A percentile compares a stretch with the other conserved stretches of the same genome.
phyloP scores from a whole-genome alignment of 2,113 vertebrate species.

The Leiothrix lutea region DNA sequence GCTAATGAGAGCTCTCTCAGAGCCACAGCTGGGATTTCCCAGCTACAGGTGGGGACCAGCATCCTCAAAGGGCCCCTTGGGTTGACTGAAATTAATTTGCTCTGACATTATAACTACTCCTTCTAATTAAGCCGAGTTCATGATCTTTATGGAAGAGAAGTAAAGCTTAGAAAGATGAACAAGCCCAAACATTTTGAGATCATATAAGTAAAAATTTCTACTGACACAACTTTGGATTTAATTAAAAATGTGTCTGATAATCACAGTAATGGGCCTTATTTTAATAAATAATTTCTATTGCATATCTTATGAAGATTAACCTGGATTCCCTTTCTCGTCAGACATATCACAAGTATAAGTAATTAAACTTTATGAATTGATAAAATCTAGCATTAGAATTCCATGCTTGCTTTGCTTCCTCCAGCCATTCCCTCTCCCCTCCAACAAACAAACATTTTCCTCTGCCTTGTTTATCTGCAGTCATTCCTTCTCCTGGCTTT shows the following conservation, averaged over 20 bases:
- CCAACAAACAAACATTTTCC: accelerated
- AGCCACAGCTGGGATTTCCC: background rate
- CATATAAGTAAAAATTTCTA: conserved; percentile 46
- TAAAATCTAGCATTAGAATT: background rate
- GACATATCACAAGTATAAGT: background rate
- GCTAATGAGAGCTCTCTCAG: background rate
- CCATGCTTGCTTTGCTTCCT: background rate
- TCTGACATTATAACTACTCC: conserved; percentile 48
- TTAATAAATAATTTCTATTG: conserved; percentile 47
- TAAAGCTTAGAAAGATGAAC: conserved; percentile 33
- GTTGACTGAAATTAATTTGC: conserved; percentile 58
- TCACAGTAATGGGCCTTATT: conserved; percentile 26
- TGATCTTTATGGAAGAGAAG: conserved; percentile 29
- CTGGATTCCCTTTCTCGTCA: conserved; percentile 11
- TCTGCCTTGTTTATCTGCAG: background rate
- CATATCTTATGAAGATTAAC: conserved; percentile 23
- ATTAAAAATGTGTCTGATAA: conserved; percentile 40
- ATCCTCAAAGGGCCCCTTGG: conserved; percentile 4
- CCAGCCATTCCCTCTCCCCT: background rate
- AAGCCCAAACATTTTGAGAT: conserved; percentile 47
- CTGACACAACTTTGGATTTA: conserved; percentile 20
- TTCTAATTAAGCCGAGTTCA: conserved; percentile 64
- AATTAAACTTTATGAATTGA: conserved; percentile 30
- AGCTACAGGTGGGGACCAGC: background rate
- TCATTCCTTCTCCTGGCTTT: background rate